Percentiles rank a stretch among this genome's conserved stretches.
Evolutionary conservation across 2,113 vertebrate species (phyloP).

Genomic region (Dipodomys stephensi): DNA sequence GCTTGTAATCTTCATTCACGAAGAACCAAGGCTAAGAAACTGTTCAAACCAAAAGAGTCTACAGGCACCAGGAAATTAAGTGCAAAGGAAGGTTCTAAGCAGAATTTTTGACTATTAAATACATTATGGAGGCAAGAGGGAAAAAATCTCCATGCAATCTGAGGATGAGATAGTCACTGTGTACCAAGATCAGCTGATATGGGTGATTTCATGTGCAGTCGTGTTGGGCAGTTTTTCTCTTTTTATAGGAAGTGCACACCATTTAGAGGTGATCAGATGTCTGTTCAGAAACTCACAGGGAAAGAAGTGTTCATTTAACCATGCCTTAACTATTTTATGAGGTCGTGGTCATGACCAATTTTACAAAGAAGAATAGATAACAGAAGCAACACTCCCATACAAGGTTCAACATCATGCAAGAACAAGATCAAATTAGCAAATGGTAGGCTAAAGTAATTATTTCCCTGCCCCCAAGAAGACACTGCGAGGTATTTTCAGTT

Average conservation of each 20-base stretch:
- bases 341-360: too few species aligned
- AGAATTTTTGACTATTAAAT: not conserved
- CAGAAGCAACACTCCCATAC: not conserved
- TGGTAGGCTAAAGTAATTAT: not conserved
- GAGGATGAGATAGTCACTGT: not conserved
- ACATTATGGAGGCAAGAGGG: not conserved
- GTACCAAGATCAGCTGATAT: not conserved
- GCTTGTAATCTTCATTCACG: not conserved
- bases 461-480: slow-evolving; percentile 15
- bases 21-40: not conserved
- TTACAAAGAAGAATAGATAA: not conserved
- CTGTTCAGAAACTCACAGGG: not conserved
- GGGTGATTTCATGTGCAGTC: not conserved
- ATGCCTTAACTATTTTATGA: not conserved
- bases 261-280: not conserved
- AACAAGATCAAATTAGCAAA: not conserved
- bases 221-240: not conserved
- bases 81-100: not conserved
- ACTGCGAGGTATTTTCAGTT: not conserved
- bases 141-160: not conserved
- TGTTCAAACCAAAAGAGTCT: not conserved
- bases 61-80: not conserved
- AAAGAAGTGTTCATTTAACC: not conserved
- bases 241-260: not conserved
- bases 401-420: not conserved